These are phyloP conservation scores for Rhinoptilus africanus DNA, from an alignment of 2,113 vertebrate species.

Conservation along the genomic window DNA sequence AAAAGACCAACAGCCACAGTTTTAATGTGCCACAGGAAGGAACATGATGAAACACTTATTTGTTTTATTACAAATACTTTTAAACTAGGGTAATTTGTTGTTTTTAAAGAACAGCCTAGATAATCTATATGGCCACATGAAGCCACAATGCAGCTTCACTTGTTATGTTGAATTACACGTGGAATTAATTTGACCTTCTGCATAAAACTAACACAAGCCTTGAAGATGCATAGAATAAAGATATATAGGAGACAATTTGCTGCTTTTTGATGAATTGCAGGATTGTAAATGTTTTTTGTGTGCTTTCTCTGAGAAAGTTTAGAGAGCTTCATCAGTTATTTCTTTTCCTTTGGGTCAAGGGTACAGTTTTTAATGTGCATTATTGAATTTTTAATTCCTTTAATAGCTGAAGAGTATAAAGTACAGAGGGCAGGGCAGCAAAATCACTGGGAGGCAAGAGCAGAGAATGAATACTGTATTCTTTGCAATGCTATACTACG, in stretches of 20 bases:
- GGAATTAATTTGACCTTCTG: slow-evolving; percentile 14
- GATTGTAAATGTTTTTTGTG: neutral
- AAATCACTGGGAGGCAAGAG: slow-evolving; percentile 23
- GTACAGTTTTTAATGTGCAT: neutral
- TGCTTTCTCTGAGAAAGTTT: slow-evolving; percentile 19
- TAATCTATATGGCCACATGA: slow-evolving; percentile 6
- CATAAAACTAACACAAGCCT: neutral
- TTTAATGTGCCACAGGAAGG: slow-evolving; percentile 37
- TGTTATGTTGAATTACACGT: neutral
- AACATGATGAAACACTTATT: slow-evolving; percentile 58
- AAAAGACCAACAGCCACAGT: neutral
- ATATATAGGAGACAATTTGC: slow-evolving; percentile 22
- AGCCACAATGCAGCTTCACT: slow-evolving; percentile 14
- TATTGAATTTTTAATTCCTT: slow-evolving; percentile 46
- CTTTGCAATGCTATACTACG: neutral
- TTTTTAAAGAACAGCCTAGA: slow-evolving; percentile 56
- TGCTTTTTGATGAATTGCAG: slow-evolving; percentile 23
- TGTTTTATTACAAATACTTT: slow-evolving; percentile 60
- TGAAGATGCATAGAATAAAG: slow-evolving; percentile 30
- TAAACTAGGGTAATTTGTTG: slow-evolving; percentile 38
- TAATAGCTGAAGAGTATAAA: slow-evolving; percentile 39
- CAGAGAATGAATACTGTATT: slow-evolving; percentile 39
- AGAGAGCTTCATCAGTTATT: neutral
- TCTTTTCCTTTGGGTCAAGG: slow-evolving; percentile 19
- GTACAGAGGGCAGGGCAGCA: neutral